These are phyloP conservation scores for Pristis pectinata DNA, from an alignment of 2,797 vertebrate species.

Conservation along the genomic window DNA sequence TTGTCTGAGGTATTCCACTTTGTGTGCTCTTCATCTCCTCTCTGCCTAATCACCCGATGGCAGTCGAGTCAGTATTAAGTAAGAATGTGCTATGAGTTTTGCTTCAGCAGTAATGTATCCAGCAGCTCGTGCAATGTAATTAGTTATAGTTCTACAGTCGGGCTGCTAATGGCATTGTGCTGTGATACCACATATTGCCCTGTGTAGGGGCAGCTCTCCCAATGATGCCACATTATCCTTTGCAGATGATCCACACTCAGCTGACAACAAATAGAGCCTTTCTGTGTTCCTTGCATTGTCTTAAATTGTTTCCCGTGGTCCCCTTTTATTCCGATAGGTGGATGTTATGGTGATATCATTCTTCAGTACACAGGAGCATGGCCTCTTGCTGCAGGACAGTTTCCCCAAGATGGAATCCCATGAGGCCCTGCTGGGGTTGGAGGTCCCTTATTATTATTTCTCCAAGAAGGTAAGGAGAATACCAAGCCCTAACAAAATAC, in stretches of 20 bases:
- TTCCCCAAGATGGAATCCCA: constrained; percentile 65
- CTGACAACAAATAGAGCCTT: neutral
- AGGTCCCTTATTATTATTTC: constrained; percentile 88
- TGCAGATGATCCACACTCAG: neutral
- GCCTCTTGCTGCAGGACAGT: constrained; percentile 80
- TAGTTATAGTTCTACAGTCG: neutral
- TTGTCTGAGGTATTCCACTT: neutral
- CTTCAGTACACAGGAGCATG: constrained; percentile 84
- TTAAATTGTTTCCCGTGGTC: neutral
- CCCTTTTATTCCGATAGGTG: constrained; percentile 47
- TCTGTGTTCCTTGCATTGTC: neutral
- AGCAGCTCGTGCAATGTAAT: neutral
- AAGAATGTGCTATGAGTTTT: neutral
- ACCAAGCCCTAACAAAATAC: neutral
- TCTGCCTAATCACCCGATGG: neutral
- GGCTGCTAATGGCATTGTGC: neutral
- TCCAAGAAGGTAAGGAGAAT: constrained; percentile 72
- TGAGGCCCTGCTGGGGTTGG: constrained; percentile 74
- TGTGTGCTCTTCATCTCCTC: neutral
- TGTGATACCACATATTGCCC: neutral
- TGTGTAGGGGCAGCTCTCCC: neutral
- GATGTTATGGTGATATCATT: constrained; percentile 76
- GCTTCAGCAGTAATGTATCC: neutral
- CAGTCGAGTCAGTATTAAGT: too few species aligned
- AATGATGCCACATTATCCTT: too few species aligned